Base-by-base conservation (phyloP, 2,888 invertebrate species). In the Diploptera punctata region DNA sequence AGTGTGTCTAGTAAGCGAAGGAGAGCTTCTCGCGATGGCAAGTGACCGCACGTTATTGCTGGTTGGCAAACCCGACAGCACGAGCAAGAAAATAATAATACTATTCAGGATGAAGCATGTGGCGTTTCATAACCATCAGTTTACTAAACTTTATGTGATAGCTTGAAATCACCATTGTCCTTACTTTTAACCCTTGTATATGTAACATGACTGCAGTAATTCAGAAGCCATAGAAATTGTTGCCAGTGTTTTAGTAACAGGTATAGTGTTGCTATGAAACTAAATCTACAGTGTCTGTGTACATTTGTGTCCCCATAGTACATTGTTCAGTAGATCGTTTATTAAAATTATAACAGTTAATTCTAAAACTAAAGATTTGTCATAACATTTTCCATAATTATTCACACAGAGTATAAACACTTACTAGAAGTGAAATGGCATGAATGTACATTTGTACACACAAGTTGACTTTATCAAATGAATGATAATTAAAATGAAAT, bases 11-110 rank as follows among this genome's bases (percentile, higher is more conserved):
- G 68, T 75, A 85, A 88, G 78, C 85, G 91, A 80, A 86, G 91
- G 81, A 88, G 91, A 81, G 86, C 87, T 78, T 90, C 90, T 76
- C 89, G 90, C 82, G 90, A 91, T 85, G 90, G 88, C 86, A 91
- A 91, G 91, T 91, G 91, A 91, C 89, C 87, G 83, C 81, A 65
- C 65, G 65, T 47, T 65, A 65, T 47, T 21, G 65, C 21, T 44
- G 44, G 26, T 65, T 65, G 44, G 44, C 44, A 44, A 19, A 65
- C 44, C 26, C 65, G 10, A 47, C 44, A 65, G 29, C 26, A 65
- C 16, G 44, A 65, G n/a, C n/a, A 38, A 9, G 65, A 65, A n/a
- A 26, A 33, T 9, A 61, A 29, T 52, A 33, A 33, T 33, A 24
- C 24, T 52, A 21, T 31, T 4, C 60, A 62, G 26, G 65, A 65